phyloP scores from a whole-genome alignment of 1,140 invertebrate genomes.

The Acromyrmex charruanus region DNA sequence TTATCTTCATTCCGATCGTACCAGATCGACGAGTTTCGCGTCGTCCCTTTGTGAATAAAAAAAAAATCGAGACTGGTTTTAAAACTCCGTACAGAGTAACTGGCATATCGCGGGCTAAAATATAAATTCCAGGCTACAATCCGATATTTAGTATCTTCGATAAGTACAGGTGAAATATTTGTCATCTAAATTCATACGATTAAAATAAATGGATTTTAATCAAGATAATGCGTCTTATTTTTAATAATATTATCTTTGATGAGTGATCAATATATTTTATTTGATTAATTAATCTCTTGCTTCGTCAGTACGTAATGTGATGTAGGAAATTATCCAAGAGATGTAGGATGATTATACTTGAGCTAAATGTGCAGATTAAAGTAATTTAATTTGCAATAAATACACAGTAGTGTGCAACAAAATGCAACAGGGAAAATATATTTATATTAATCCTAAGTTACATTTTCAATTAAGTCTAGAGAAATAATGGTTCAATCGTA shows the following conservation, averaged over 20 bases:
- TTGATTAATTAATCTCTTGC: constrained; percentile 5
- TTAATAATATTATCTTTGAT: constrained; percentile 17
- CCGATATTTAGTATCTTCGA: not conserved
- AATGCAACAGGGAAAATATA: not conserved
- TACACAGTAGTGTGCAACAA: not conserved
- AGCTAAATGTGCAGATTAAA: not conserved
- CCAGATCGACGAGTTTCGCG: constrained; percentile 29
- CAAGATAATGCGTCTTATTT: not conserved
- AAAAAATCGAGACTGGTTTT: constrained; percentile 42
- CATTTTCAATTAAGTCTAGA: not conserved
- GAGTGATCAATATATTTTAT: not conserved
- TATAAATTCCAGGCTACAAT: not conserved
- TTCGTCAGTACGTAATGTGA: not conserved
- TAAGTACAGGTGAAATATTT: not conserved
- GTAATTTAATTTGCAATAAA: constrained; percentile 7
- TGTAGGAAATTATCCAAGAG: not conserved
- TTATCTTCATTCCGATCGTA: constrained; percentile 54
- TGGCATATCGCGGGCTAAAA: not conserved
- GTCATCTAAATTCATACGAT: not conserved
- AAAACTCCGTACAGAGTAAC: constrained; percentile 3
- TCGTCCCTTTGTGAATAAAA: constrained; percentile 5
- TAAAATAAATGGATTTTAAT: constrained; percentile 18
- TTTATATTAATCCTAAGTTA: not conserved
- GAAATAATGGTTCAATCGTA: constrained; percentile 13
- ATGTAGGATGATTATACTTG: not conserved